phyloP scores from a whole-genome alignment of 92 coral and sea anemone genomes.

The Phenganax subtilis region DNA sequence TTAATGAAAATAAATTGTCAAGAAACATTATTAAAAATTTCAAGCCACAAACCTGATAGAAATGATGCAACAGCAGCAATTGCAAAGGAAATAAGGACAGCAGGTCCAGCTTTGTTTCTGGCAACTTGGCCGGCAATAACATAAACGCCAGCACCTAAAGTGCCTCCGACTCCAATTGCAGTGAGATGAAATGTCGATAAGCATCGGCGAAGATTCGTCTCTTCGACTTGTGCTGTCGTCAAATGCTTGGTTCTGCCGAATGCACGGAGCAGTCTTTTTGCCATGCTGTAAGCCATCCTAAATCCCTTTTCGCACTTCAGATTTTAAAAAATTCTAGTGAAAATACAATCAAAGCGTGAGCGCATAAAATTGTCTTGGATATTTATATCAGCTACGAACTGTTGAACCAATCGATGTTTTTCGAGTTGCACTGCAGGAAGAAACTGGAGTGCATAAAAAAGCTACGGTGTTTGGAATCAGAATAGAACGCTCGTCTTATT shows the following conservation, averaged over 20 bases:
- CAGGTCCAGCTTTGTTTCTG: constrained; percentile 91
- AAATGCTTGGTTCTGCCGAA: constrained; percentile 26
- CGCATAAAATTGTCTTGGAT: too few species aligned
- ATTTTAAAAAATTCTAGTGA: too few species aligned
- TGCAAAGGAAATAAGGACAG: constrained; percentile 81
- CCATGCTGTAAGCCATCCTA: not conserved
- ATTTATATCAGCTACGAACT: too few species aligned
- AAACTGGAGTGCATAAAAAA: too few species aligned
- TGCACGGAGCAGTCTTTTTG: not conserved
- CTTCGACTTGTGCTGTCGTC: constrained; percentile 14
- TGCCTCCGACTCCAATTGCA: constrained; percentile 81
- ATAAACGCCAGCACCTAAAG: constrained; percentile 92
- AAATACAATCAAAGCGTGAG: too few species aligned
- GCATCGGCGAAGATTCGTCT: constrained; percentile 78
- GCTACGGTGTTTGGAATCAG: too few species aligned
- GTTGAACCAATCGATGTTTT: too few species aligned
- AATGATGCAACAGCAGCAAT: constrained; percentile 89
- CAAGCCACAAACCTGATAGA: constrained; percentile 67
- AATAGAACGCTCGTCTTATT: too few species aligned
- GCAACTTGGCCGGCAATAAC: constrained; percentile 97
- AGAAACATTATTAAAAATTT: not conserved
- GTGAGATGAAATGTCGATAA: constrained; percentile 80
- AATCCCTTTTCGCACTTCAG: too few species aligned
- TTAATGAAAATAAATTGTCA: too few species aligned
- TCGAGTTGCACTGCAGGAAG: too few species aligned